These are phyloP conservation scores for Trachelipus rathkii DNA, from an alignment of 1,140 invertebrate species.

Conservation along the genomic window DNA sequence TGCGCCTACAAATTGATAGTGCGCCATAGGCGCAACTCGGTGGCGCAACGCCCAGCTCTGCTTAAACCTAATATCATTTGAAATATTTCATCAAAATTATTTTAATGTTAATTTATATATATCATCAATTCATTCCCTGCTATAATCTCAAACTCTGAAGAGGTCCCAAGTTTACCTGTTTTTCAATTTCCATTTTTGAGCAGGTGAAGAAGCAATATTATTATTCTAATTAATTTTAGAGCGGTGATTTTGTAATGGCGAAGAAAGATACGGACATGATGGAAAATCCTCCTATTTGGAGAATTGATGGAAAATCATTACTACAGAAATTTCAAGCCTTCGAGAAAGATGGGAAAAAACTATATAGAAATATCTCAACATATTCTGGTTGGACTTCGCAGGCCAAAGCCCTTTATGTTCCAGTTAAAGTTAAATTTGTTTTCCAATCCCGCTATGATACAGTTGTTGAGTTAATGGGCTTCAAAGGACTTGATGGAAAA, in stretches of 20 bases:
- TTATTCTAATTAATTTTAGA: slow-evolving; percentile 55
- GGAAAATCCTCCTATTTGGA: slow-evolving; percentile 73
- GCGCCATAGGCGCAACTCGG: too few relatives aligned
- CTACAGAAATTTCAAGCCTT: slow-evolving; percentile 82
- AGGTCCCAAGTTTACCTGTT: too few relatives aligned
- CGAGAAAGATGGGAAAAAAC: slow-evolving; percentile 69
- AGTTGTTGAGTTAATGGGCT: slow-evolving; percentile 71
- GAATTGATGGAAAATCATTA: slow-evolving; percentile 78
- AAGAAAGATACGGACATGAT: slow-evolving; percentile 65
- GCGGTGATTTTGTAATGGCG: slow-evolving; percentile 77
- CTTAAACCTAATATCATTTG: too few relatives aligned
- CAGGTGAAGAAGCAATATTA: neutral
- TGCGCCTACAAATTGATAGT: too few relatives aligned
- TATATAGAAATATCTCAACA: slow-evolving; percentile 80
- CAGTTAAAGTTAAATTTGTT: slow-evolving; percentile 38
- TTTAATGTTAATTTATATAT: too few relatives aligned
- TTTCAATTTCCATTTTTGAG: too few relatives aligned
- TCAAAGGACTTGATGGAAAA: slow-evolving; percentile 59
- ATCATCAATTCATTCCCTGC: too few relatives aligned
- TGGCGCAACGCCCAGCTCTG: too few relatives aligned
- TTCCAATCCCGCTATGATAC: slow-evolving; percentile 59
- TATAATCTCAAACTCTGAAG: too few relatives aligned
- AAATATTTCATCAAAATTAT: too few relatives aligned
- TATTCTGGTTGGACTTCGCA: slow-evolving; percentile 43
- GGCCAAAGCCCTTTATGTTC: slow-evolving; percentile 38